Percentiles rank a stretch among this genome's conserved stretches.
Evolutionary conservation across 2,888 invertebrate species (phyloP).

Genomic region (Rutpela maculata): DNA sequence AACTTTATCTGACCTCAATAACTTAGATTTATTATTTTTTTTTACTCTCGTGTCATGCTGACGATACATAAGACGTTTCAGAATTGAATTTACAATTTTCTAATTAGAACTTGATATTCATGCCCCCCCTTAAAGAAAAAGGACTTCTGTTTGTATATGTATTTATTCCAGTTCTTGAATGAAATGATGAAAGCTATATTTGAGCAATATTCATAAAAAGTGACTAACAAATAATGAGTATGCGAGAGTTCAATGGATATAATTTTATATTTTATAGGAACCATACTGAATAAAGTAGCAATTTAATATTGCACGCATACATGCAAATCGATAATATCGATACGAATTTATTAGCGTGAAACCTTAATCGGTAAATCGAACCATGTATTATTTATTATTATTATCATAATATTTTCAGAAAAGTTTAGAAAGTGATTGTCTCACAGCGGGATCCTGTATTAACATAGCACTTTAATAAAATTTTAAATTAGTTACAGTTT

Average conservation of each 20-base stretch:
- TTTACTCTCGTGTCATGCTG: too few relatives aligned
- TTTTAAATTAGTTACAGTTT: conserved; percentile 7
- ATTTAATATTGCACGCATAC: conserved; percentile 67
- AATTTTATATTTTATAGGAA: conserved; percentile 57
- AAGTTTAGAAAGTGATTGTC: conserved; percentile 47
- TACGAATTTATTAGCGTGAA: conserved; percentile 58
- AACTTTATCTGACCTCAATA: too few relatives aligned
- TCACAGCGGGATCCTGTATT: neutral
- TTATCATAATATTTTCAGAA: conserved; percentile 44
- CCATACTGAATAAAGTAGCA: conserved; percentile 61
- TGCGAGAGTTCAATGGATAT: conserved; percentile 51
- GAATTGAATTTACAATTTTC: too few relatives aligned
- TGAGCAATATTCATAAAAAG: conserved; percentile 47
- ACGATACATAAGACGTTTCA: too few relatives aligned
- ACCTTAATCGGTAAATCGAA: conserved; percentile 51
- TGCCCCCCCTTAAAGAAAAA: too few relatives aligned
- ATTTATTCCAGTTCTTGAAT: conserved; percentile 8
- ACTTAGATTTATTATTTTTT: too few relatives aligned
- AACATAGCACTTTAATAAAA: neutral
- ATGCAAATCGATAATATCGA: conserved; percentile 66
- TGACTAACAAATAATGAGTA: conserved; percentile 50
- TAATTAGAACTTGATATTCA: too few relatives aligned
- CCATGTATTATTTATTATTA: conserved; percentile 49
- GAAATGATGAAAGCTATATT: conserved; percentile 45
- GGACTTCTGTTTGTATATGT: neutral